Percentiles rank a stretch among this genome's conserved stretches.
phyloP scores from a whole-genome alignment of 2,888 invertebrate species.

The Orthonevra nobilis region DNA sequence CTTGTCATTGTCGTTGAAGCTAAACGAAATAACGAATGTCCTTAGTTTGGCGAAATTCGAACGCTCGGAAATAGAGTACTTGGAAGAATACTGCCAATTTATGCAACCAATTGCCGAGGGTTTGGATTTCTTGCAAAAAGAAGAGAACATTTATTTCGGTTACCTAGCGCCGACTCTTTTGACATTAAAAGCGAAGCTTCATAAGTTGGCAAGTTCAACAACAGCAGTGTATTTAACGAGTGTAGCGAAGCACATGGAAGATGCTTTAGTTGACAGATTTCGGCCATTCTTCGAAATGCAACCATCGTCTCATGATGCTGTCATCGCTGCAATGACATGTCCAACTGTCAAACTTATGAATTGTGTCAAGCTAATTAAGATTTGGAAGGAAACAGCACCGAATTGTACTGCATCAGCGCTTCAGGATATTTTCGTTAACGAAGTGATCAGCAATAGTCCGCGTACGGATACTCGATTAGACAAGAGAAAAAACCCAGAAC shows the following conservation, averaged over 20 bases:
- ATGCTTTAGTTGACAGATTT: not conserved
- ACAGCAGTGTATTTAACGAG: not conserved
- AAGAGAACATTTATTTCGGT: constrained; percentile 41
- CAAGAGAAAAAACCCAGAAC: too few species aligned
- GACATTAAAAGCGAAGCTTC: constrained; percentile 22
- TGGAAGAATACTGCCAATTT: constrained; percentile 38
- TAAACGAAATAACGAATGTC: constrained; percentile 40
- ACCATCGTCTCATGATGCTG: not conserved
- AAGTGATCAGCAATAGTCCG: too few species aligned
- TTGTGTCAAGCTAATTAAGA: constrained; percentile 21
- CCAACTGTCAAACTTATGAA: not conserved
- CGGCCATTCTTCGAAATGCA: not conserved
- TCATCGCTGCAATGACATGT: not conserved
- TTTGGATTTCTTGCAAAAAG: constrained; percentile 34
- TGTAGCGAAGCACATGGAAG: not conserved
- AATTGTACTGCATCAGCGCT: constrained; percentile 1
- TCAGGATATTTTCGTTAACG: too few species aligned
- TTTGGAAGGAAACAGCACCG: constrained; percentile 16
- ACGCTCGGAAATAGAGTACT: constrained; percentile 42
- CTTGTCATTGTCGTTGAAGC: constrained; percentile 20
- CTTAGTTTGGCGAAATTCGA: constrained; percentile 37
- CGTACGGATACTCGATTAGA: too few species aligned
- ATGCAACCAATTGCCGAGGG: constrained; percentile 19
- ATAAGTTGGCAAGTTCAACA: not conserved
- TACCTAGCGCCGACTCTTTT: constrained; percentile 20